These are phyloP conservation scores for Dryobates pubescens DNA, from an alignment of 2,797 vertebrate genomes.

Conservation along the genomic window DNA sequence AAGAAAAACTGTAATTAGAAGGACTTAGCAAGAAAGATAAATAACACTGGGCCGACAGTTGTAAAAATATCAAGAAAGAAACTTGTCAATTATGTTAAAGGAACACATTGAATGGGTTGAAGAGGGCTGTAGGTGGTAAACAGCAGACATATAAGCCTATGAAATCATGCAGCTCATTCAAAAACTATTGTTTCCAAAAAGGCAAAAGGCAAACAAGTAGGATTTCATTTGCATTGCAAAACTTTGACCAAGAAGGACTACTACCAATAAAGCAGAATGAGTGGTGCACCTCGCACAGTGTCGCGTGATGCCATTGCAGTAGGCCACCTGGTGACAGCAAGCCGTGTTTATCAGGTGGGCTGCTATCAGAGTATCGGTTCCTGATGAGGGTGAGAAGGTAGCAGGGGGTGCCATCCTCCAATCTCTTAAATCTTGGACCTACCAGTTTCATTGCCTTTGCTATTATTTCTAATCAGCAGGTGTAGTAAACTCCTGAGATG, in stretches of 20 bases:
- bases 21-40: neutral
- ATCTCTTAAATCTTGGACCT: neutral
- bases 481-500: neutral
- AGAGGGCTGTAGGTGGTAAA: neutral
- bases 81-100: neutral
- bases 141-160: neutral
- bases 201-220: rapidly evolving
- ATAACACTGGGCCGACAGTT: neutral
- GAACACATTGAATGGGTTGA: neutral
- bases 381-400: rapidly evolving
- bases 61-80: neutral
- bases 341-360: rapidly evolving
- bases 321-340: neutral
- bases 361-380: neutral
- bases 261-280: neutral
- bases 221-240: neutral
- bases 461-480: neutral
- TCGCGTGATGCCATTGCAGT: rapidly evolving
- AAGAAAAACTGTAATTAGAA: neutral
- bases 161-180: neutral
- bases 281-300: rapidly evolving
- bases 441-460: neutral
- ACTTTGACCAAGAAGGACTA: neutral
- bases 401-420: neutral
- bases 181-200: neutral